A percentile compares a stretch with the other conserved stretches of the same genome.
Evolutionary conservation across 2,888 invertebrate species (phyloP).

Genomic region (Ariolimax columbianus): DNA sequence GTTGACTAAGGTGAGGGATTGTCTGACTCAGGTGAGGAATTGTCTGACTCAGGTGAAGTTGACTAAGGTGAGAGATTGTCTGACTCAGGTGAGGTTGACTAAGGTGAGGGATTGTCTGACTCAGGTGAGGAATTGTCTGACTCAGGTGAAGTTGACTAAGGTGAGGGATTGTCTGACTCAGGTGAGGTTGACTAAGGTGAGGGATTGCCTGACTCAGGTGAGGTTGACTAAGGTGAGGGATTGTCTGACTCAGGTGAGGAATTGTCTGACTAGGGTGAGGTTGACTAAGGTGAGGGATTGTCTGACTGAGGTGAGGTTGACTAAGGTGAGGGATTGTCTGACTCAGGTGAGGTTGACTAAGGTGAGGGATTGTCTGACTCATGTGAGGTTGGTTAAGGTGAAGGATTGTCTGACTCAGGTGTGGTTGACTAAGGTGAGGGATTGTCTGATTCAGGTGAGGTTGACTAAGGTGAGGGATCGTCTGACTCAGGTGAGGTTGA

Average conservation of each 20-base stretch:
- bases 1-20: conserved; percentile 55
- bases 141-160: no score
- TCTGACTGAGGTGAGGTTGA: background rate
- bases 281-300: background rate
- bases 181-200: no score
- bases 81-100: no score
- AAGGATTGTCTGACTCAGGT: background rate
- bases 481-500: no score
- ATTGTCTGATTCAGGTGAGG: background rate
- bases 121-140: background rate
- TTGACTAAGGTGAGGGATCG: no score
- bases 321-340: background rate
- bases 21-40: background rate
- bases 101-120: background rate
- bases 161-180: background rate
- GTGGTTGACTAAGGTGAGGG: background rate
- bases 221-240: background rate
- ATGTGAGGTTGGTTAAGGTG: background rate
- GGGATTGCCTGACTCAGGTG: background rate
- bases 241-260: background rate
- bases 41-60: background rate
- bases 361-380: no score
- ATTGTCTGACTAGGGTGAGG: background rate
- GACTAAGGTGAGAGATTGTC: background rate
- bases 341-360: background rate